Base-by-base conservation (phyloP, 2,797 vertebrate genomes). In the Tenualosa thibaudeaui region DNA sequence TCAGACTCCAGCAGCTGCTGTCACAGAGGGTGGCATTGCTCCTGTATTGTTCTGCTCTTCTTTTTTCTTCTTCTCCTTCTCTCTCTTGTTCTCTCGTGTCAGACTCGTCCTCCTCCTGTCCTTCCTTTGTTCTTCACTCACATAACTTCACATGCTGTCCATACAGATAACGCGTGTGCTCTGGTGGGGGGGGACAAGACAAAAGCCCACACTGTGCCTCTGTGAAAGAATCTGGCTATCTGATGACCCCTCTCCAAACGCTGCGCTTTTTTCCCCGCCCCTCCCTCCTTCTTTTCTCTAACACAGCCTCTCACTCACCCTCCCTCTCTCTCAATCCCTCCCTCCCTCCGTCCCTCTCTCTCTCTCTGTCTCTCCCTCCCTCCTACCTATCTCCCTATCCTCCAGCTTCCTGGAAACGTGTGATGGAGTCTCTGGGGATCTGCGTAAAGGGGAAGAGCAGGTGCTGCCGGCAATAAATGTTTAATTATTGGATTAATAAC, bases 401-500 rank as follows among this genome's bases (percentile, higher is more conserved):
- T 89, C 86, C 86, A 87, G 89, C 90, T 91, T 91, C 87, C 90
- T 89, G 85, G 87, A 88, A 92, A 86, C 89, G 90, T 90, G 90
- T 91, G 90, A 92, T 94, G 93, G 92, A 92, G 89, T 95, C 95
- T 93, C 87, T 93, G 15, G 94, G 91, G 95, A 90, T 88, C 89
- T 85, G 71, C 81, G 89, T 85, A 88, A 90, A 71, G 86, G 88
- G 87, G 87, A 94, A 93, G 95, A 95, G 94, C 97, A 98, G 97
- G 97, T 97, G 97, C 95, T 94, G 93, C 93, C 91, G 91, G 95
- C 95, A 96, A 97, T 96, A 97, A 96, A 96, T 92, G 96, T 96
- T 97, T 97, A 96, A 98, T 97, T 96, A 97, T 96, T 95, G 95
- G 95, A 96, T 97, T 97, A 97, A 97, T 96, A 97, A 96, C 91